A percentile compares a stretch with the other conserved stretches of the same genome.
Evolutionary conservation across 2,797 vertebrate species (phyloP).

Genomic region (Podarcis siculus): DNA sequence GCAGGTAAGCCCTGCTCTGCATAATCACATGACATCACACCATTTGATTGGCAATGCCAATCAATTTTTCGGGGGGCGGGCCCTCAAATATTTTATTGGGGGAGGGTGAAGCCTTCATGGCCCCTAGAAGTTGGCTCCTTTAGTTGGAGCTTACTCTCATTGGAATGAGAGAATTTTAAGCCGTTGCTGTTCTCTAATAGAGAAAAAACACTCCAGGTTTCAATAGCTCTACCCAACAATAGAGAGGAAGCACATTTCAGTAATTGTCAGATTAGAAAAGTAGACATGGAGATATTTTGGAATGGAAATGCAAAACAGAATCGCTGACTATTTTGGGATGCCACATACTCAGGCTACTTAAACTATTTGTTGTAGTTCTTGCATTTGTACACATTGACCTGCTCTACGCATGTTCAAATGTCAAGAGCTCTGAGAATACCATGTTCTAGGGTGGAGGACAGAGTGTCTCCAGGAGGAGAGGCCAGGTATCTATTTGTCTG

Average conservation of each 20-base stretch:
- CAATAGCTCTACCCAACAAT: conserved; percentile 7
- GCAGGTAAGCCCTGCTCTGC: no score
- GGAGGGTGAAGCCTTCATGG: no score
- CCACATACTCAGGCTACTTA: neutral
- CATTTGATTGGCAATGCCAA: no score
- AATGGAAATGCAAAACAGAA: neutral
- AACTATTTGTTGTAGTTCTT: neutral
- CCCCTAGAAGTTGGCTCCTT: no score
- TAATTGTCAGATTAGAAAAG: conserved; percentile 49
- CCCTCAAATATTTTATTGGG: no score
- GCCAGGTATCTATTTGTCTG: neutral
- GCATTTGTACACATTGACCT: neutral
- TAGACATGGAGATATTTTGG: neutral
- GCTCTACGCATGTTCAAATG: neutral
- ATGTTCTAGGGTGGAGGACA: neutral
- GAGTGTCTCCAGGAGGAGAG: neutral
- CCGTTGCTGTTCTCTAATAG: conserved; percentile 1
- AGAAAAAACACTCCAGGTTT: neutral
- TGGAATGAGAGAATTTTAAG: neutral
- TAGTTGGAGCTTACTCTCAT: no score
- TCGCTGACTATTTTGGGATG: neutral
- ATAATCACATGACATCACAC: no score
- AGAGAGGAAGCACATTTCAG: conserved; percentile 52
- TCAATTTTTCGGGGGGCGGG: no score
- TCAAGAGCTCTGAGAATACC: neutral